Base-by-base conservation (phyloP, 2,888 invertebrate genomes). In the Podabrus alpinus region DNA sequence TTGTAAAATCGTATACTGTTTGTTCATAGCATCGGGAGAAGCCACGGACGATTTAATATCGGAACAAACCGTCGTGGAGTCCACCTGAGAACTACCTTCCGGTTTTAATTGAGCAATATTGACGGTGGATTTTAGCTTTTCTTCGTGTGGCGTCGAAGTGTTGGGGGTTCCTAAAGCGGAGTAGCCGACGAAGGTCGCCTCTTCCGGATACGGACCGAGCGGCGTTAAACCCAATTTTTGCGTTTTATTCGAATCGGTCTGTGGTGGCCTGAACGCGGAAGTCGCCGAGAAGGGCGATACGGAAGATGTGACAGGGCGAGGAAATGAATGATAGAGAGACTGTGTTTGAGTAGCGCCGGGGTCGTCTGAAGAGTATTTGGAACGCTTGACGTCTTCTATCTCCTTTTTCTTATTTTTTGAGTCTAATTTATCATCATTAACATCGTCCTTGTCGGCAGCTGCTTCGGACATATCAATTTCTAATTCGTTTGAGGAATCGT, bases 1-100 rank as follows among this genome's bases (percentile, higher is more conserved):
- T 87, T 96, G 95, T 78, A 96, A 89, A 80, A 95, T 95, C 76
- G 95, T 96, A 85, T 95, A 96, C 86, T 95, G 95, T 88, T 96
- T 96, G 76, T 92, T 92, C 88, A 90, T 82, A 81, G 86, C 82
- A 83, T 82, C 88, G 24, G 88, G 88, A 71, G 88, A 88, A 79
- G 85, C 85, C 61, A 85, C 81, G 21, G 82, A 80, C 17, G 81
- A 71, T 72, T 80, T 80, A 13, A 75, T 79, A 74, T 78, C 78
- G 66, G 68, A 59, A 70, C 84, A 85, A 61, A 82, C 84, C 62
- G 84, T 81, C 17, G 84, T 80, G 0, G 85, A 73, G 71, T 86
- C 80, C 67, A 79, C 78, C 24, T 79, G 81, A 11, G 81, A 71
- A 79, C 81, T 83, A 1, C 81, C 73, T 77, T 76, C 74, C 68